Percentiles rank a stretch among this genome's conserved stretches.
Conservation (phyloP, 1,140 invertebrate genomes). For the Drosophila lowei region DNA sequence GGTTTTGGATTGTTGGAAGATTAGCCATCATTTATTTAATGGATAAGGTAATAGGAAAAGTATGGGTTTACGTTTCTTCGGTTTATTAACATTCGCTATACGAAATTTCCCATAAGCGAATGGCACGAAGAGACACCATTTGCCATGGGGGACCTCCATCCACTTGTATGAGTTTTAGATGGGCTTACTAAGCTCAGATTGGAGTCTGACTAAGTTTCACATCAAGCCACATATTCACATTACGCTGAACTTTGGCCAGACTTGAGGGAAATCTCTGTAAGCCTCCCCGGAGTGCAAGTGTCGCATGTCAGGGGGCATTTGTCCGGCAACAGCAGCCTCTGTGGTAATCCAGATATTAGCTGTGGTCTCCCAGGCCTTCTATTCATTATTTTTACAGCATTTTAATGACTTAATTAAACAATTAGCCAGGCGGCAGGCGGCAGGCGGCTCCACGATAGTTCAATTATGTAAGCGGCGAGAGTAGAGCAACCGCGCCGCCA, state of each 20-base stretch:
- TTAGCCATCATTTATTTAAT: no score
- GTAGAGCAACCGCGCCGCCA: conserved; percentile 25
- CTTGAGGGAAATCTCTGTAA: background rate
- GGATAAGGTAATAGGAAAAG: no score
- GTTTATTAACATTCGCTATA: no score
- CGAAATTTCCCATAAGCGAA: no score
- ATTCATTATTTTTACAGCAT: conserved; percentile 74
- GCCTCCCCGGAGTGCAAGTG: conserved; percentile 17
- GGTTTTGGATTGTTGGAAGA: no score
- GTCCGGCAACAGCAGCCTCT: conserved; percentile 22
- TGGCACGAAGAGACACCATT: no score
- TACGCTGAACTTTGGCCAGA: background rate
- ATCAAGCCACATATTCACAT: background rate
- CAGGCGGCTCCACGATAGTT: conserved; percentile 48
- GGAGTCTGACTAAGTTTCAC: no score
- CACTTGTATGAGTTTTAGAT: no score
- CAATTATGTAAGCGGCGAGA: conserved; percentile 73
- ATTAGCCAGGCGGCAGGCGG: conserved; percentile 53
- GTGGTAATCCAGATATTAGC: conserved; percentile 26
- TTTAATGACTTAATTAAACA: conserved; percentile 81
- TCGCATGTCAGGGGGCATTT: conserved; percentile 73
- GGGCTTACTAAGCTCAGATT: no score
- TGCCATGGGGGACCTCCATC: no score
- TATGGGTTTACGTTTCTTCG: no score
- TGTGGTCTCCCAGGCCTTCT: conserved; percentile 41